These are phyloP conservation scores for Melipona quadrifasciata DNA, from an alignment of 1,140 invertebrate species.

Conservation along the genomic window DNA sequence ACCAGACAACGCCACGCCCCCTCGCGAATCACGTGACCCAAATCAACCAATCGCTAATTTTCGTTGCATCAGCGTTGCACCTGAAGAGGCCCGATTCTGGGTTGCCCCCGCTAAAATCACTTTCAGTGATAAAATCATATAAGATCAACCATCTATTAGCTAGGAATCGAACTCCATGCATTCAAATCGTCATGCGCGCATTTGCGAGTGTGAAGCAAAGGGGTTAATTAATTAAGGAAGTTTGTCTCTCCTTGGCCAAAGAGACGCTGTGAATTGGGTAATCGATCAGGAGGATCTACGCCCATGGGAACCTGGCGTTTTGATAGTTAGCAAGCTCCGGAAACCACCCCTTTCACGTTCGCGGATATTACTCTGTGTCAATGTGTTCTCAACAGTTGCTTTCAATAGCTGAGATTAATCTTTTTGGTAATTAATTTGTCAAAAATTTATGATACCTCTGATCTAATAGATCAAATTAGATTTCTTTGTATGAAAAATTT, in stretches of 20 bases:
- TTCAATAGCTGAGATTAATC: background rate
- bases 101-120: no score
- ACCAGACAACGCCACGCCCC: no score
- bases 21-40: no score
- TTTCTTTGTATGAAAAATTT: background rate
- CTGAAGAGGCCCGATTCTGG: no score
- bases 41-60: no score
- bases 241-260: background rate
- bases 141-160: no score
- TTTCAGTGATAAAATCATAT: no score
- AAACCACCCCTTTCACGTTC: conserved; percentile 62
- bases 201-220: background rate
- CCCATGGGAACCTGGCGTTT: conserved; percentile 35
- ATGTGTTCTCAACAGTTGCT: background rate
- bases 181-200: no score
- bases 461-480: no score
- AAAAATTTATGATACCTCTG: background rate
- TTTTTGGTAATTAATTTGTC: background rate
- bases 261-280: background rate
- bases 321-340: conserved; percentile 33
- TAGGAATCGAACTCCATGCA: no score
- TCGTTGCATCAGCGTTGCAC: no score
- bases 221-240: conserved; percentile 31
- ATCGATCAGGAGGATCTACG: conserved; percentile 30
- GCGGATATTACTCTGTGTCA: conserved; percentile 47